These are phyloP conservation scores for Phrixothrix hirtus DNA, from an alignment of 2,888 invertebrate species.

Conservation along the genomic window DNA sequence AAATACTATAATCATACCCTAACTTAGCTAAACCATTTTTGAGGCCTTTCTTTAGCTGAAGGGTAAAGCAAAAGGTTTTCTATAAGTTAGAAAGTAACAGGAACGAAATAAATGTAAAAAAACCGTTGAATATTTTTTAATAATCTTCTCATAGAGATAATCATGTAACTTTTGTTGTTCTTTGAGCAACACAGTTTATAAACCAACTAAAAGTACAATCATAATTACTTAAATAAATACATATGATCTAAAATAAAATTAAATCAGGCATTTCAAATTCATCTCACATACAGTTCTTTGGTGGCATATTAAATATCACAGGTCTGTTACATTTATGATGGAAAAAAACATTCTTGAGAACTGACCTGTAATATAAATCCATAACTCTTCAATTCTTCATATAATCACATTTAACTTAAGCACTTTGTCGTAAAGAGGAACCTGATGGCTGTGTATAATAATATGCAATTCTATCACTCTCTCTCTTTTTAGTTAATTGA, in stretches of 20 bases:
- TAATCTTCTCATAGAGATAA: slow-evolving; percentile 18
- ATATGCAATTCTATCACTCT: slow-evolving; percentile 3
- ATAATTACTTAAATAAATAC: slow-evolving; percentile 1
- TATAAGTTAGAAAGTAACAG: too few species aligned
- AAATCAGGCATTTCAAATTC: not conserved
- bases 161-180: slow-evolving; percentile 5
- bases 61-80: too few species aligned
- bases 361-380: slow-evolving; percentile 2
- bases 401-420: slow-evolving; percentile 10
- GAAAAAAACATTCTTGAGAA: not conserved
- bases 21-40: too few species aligned
- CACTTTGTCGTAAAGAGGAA: slow-evolving; percentile 2
- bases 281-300: slow-evolving; percentile 18
- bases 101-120: too few species aligned
- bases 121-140: too few species aligned
- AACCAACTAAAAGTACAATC: slow-evolving; percentile 1
- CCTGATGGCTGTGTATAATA: slow-evolving; percentile 11
- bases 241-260: not conserved
- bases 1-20: too few species aligned
- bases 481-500: slow-evolving; percentile 58
- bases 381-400: too few species aligned
- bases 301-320: slow-evolving; percentile 12
- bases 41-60: too few species aligned
- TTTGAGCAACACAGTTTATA: slow-evolving; percentile 9
- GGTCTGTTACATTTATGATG: slow-evolving; percentile 5